A percentile compares a stretch with the other conserved stretches of the same genome.
These are phyloP conservation scores for Pachypeltis micranthus DNA, from an alignment of 1,140 invertebrate genomes.

Conservation along the genomic window DNA sequence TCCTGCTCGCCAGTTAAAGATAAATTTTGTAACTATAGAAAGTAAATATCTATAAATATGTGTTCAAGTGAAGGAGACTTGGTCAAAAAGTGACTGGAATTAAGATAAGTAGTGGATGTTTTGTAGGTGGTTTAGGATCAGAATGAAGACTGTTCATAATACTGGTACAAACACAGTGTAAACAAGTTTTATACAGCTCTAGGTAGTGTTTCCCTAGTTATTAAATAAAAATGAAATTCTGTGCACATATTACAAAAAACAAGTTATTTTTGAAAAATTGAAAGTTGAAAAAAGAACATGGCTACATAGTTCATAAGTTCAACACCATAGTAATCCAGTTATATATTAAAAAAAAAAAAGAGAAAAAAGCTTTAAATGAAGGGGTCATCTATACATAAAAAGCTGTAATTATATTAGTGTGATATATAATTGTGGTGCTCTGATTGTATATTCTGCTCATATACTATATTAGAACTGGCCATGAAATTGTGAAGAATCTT, in stretches of 20 bases:
- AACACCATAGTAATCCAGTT: conserved; percentile 18
- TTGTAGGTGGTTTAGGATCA: conserved; percentile 20
- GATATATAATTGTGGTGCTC: conserved; percentile 25
- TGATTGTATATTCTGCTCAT: conserved; percentile 20
- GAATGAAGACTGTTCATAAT: conserved; percentile 23
- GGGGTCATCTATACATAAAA: conserved; percentile 20
- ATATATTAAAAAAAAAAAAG: conserved; percentile 4
- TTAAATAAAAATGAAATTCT: not conserved
- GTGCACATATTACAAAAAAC: conserved; percentile 5
- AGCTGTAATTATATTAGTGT: conserved; percentile 23
- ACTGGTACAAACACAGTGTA: conserved; percentile 21
- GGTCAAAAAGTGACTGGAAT: conserved; percentile 17
- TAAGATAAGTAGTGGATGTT: conserved; percentile 18
- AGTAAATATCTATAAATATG: conserved; percentile 17
- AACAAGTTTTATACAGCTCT: conserved; percentile 21
- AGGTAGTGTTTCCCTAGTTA: conserved; percentile 11
- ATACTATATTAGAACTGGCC: conserved; percentile 18
- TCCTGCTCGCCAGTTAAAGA: conserved; percentile 1
- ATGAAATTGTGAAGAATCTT: conserved; percentile 8
- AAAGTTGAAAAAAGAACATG: not conserved
- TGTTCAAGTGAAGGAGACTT: conserved; percentile 21
- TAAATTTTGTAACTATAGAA: conserved; percentile 13
- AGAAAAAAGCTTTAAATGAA: not conserved
- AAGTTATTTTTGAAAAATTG: conserved; percentile 3
- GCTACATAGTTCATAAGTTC: conserved; percentile 18